phyloP scores from a whole-genome alignment of 2,797 vertebrate genomes.

The Psittacula echo region DNA sequence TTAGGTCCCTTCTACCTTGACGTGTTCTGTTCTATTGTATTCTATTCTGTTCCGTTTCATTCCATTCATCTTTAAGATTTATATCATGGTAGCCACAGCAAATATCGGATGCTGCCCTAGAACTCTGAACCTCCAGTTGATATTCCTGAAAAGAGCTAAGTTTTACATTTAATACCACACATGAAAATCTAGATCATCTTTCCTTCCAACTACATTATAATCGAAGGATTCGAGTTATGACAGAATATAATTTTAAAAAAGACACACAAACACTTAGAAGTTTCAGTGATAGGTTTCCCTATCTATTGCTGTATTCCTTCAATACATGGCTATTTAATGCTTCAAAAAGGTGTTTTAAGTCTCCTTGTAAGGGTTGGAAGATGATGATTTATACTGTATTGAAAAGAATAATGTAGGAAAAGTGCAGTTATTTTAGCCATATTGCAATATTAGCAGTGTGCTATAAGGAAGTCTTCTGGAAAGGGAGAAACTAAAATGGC shows the following conservation, averaged over 20 bases:
- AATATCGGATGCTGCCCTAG: background rate
- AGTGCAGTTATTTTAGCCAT: slow-evolving; percentile 11
- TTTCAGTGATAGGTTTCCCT: background rate
- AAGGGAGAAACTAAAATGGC: background rate
- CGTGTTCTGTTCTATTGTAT: background rate
- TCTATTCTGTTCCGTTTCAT: background rate
- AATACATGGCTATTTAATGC: background rate
- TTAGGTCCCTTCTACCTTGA: background rate
- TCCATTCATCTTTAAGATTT: background rate
- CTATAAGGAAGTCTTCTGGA: background rate
- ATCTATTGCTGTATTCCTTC: background rate
- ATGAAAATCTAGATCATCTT: background rate
- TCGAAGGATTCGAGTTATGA: background rate
- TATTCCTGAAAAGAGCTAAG: background rate
- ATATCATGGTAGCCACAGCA: background rate
- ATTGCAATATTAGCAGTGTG: background rate
- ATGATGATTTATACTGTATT: background rate
- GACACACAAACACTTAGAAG: background rate
- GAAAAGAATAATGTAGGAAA: background rate
- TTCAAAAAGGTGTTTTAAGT: slow-evolving; percentile 5
- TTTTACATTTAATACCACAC: background rate
- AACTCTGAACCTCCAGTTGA: background rate
- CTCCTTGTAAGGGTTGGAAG: background rate
- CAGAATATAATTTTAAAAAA: background rate
- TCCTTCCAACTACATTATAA: slow-evolving; percentile 2